phyloP scores from a whole-genome alignment of 2,113 vertebrate species.

The Callocephalon fimbriatum region DNA sequence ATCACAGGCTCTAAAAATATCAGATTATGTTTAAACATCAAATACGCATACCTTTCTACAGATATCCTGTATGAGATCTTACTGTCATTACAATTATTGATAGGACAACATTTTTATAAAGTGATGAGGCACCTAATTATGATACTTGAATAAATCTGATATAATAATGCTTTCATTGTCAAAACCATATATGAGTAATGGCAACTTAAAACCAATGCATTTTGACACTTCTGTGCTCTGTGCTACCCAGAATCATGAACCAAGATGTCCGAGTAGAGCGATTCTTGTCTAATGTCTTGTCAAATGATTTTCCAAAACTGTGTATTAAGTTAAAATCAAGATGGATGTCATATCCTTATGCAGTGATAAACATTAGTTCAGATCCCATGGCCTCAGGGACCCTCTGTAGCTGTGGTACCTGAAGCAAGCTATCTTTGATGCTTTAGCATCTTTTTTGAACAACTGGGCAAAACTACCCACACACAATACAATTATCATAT shows the following conservation, averaged over 20 bases:
- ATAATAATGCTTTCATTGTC: not conserved
- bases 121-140: not conserved
- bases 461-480: not conserved
- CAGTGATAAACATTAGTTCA: not conserved
- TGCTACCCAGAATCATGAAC: not conserved
- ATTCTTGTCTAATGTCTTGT: not conserved
- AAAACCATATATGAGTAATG: not conserved
- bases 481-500: not conserved
- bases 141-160: not conserved
- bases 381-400: not conserved
- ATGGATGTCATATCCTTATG: not conserved
- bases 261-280: not conserved
- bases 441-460: not conserved
- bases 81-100: not conserved
- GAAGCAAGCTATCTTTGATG: not conserved
- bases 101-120: not conserved
- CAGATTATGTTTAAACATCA: not conserved
- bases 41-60: not conserved
- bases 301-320: not conserved
- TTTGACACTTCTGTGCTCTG: not conserved
- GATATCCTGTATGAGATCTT: not conserved
- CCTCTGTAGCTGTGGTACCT: not conserved
- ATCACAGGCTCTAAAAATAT: not conserved
- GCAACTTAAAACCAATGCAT: not conserved
- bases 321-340: not conserved